A percentile compares a stretch with the other conserved stretches of the same genome.
These are phyloP conservation scores for Cheilosia variabilis DNA, from an alignment of 2,888 invertebrate genomes.

Conservation along the genomic window DNA sequence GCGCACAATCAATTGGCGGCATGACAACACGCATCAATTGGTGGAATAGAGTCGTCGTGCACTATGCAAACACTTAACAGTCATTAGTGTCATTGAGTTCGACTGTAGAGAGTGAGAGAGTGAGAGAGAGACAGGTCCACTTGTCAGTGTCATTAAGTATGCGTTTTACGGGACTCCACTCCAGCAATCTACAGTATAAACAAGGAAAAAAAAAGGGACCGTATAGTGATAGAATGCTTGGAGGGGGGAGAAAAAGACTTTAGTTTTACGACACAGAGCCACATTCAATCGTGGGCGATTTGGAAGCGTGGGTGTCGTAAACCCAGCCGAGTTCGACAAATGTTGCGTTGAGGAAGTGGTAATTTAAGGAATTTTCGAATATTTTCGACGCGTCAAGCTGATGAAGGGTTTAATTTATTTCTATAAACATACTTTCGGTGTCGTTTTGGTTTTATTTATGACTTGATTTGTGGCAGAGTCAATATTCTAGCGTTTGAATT, in stretches of 20 bases:
- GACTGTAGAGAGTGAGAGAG: not conserved
- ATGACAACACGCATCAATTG: constrained; percentile 57
- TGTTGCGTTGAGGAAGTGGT: constrained; percentile 54
- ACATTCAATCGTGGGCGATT: constrained; percentile 36
- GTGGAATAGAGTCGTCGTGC: constrained; percentile 55
- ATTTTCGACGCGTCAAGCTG: constrained; percentile 21
- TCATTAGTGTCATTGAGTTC: constrained; percentile 68
- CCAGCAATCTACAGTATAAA: not conserved
- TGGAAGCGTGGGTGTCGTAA: constrained; percentile 17
- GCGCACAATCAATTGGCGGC: constrained; percentile 65
- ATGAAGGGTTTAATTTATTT: constrained; percentile 45
- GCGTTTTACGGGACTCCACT: constrained; percentile 36
- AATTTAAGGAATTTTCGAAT: constrained; percentile 44
- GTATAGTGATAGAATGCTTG: not conserved
- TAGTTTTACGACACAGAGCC: constrained; percentile 4
- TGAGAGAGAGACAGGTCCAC: constrained; percentile 5
- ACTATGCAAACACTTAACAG: constrained; percentile 64
- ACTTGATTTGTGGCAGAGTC: constrained; percentile 3
- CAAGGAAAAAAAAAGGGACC: constrained; percentile 5
- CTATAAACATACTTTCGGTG: constrained; percentile 9
- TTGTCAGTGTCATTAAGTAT: constrained; percentile 57
- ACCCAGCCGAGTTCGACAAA: constrained; percentile 20
- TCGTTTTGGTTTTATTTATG: not conserved
- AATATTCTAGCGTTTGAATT: not conserved
- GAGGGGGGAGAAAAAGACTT: not conserved